Evolutionary conservation across 2,888 invertebrate genomes (phyloP).

Genomic region (Smittia sp.): DNA sequence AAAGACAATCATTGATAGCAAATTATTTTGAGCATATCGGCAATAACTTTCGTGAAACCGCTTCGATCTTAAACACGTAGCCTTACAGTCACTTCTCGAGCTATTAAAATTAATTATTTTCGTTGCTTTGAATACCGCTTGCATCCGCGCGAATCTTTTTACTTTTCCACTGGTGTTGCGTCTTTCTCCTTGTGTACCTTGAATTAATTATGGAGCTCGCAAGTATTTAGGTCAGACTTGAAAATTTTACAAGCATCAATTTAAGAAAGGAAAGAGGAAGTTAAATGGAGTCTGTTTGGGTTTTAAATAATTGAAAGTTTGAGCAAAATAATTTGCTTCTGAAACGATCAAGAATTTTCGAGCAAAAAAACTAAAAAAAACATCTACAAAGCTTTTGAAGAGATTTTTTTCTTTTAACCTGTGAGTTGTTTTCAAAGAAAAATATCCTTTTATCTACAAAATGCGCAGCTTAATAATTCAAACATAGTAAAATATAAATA

Average conservation of each 20-base stretch:
- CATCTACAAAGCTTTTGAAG: no score
- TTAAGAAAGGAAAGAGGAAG: neutral
- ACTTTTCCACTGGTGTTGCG: neutral
- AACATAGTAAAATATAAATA: no score
- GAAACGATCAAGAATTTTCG: no score
- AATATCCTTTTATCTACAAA: no score
- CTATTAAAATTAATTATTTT: conserved; percentile 40
- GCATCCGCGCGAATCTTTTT: neutral
- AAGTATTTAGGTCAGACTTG: conserved; percentile 32
- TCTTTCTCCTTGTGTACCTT: neutral
- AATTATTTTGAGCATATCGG: no score
- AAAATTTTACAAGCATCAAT: conserved; percentile 18
- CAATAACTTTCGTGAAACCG: no score
- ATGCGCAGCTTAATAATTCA: no score
- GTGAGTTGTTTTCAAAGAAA: no score
- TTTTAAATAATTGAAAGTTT: no score
- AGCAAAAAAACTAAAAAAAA: no score
- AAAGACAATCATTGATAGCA: conserved; percentile 34
- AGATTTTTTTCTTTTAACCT: no score
- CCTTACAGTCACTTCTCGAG: conserved; percentile 30
- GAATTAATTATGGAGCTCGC: conserved; percentile 33
- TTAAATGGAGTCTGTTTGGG: neutral
- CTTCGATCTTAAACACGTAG: conserved; percentile 13
- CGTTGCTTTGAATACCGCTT: conserved; percentile 1
- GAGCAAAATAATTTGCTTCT: no score